Evolutionary conservation across 2,888 invertebrate species (phyloP).

Genomic region (Teinopalpus imperialis): DNA sequence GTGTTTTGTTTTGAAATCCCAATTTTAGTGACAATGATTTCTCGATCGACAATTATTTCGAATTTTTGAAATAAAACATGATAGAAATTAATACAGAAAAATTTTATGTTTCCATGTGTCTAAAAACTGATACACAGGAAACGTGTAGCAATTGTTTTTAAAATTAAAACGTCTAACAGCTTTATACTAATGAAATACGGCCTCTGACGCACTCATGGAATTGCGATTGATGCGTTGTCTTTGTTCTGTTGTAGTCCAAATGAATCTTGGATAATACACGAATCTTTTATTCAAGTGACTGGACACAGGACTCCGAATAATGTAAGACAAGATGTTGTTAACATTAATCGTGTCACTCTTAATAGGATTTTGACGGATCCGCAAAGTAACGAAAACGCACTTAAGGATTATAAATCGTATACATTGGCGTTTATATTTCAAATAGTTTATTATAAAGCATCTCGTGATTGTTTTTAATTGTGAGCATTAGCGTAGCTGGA

Average conservation of each 20-base stretch:
- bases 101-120: no score
- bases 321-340: slow-evolving; percentile 70
- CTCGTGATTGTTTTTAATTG: neutral
- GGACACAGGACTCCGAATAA: slow-evolving; percentile 64
- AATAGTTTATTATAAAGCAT: slow-evolving; percentile 3
- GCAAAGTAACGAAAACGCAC: slow-evolving; percentile 44
- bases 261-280: slow-evolving; percentile 67
- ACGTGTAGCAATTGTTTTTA: no score
- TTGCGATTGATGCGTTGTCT: slow-evolving; percentile 69
- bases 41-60: no score
- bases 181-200: slow-evolving; percentile 61
- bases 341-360: slow-evolving; percentile 70
- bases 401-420: slow-evolving; percentile 32
- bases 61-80: no score
- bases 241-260: slow-evolving; percentile 61
- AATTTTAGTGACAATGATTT: no score
- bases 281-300: slow-evolving; percentile 79
- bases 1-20: no score
- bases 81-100: no score
- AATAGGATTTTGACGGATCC: slow-evolving; percentile 70
- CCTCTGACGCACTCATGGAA: slow-evolving; percentile 59
- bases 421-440: slow-evolving; percentile 24
- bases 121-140: no score
- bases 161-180: slow-evolving; percentile 27
- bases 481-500: no score